These are phyloP conservation scores for Phaonia tiefii DNA, from an alignment of 2,888 invertebrate genomes.

Conservation along the genomic window DNA sequence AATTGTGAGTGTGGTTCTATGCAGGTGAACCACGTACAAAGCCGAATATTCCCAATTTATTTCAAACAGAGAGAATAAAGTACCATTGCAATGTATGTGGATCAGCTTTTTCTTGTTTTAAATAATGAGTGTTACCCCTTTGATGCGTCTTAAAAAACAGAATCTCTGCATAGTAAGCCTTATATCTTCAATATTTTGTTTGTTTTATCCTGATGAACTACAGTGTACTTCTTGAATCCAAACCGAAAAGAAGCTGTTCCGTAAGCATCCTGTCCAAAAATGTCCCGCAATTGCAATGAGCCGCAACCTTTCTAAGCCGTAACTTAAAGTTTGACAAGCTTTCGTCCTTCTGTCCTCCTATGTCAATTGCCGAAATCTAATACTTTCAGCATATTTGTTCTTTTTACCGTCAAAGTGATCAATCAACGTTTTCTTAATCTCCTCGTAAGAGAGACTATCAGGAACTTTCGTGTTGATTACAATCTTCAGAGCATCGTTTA, in stretches of 20 bases:
- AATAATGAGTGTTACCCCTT: no score
- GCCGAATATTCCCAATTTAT: no score
- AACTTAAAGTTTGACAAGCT: constrained; percentile 29
- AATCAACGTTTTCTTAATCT: constrained; percentile 18
- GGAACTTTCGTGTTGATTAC: neutral
- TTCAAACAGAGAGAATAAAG: no score
- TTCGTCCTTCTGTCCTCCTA: neutral
- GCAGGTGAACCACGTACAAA: no score
- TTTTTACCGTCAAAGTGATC: constrained; percentile 34
- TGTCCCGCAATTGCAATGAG: constrained; percentile 21
- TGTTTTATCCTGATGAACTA: no score
- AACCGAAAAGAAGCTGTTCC: constrained; percentile 61
- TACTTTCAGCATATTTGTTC: constrained; percentile 40
- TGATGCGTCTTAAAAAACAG: no score
- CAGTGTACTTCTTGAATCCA: no score
- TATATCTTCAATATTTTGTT: no score
- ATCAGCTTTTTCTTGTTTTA: no score
- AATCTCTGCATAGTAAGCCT: no score
- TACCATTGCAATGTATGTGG: no score
- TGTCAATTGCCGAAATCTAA: constrained; percentile 17
- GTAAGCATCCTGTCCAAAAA: constrained; percentile 62
- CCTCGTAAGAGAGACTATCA: neutral
- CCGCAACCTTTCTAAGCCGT: constrained; percentile 28
- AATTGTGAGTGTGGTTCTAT: no score
- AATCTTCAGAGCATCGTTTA: neutral